These are phyloP conservation scores for Eclectus roratus DNA, from an alignment of 2,113 vertebrate genomes.

Conservation along the genomic window DNA sequence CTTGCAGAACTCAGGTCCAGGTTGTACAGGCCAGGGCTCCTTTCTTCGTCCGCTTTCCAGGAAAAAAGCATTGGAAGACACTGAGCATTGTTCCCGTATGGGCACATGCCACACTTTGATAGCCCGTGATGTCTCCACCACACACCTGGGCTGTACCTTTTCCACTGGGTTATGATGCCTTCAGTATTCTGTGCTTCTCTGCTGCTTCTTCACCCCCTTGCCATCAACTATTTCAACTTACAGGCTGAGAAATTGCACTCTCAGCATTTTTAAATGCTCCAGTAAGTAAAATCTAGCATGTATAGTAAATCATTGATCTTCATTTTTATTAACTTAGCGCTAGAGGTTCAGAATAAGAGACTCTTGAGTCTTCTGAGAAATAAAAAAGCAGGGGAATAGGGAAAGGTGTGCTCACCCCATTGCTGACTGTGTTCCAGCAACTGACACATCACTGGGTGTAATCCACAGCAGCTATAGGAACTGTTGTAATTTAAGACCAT, in stretches of 20 bases:
- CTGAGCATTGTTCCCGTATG: accelerated
- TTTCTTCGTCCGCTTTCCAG: not conserved
- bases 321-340: not conserved
- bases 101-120: not conserved
- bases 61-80: not conserved
- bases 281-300: not conserved
- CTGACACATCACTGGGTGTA: not conserved
- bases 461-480: not conserved
- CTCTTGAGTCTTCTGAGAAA: not conserved
- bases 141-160: not conserved
- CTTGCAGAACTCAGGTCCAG: not conserved
- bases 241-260: not conserved
- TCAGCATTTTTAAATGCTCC: not conserved
- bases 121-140: not conserved
- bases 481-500: not conserved
- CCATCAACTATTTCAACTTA: not conserved
- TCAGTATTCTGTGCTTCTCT: not conserved
- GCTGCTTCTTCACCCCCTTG: not conserved
- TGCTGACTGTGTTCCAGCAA: not conserved
- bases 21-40: not conserved
- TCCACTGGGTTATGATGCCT: not conserved
- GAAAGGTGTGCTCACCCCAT: conserved; percentile 5
- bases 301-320: not conserved
- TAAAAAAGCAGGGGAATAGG: not conserved
- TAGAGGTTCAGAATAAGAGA: not conserved